Evolutionary conservation across 2,797 vertebrate species (phyloP).

Genomic region (Neopelma chrysocephalum): DNA sequence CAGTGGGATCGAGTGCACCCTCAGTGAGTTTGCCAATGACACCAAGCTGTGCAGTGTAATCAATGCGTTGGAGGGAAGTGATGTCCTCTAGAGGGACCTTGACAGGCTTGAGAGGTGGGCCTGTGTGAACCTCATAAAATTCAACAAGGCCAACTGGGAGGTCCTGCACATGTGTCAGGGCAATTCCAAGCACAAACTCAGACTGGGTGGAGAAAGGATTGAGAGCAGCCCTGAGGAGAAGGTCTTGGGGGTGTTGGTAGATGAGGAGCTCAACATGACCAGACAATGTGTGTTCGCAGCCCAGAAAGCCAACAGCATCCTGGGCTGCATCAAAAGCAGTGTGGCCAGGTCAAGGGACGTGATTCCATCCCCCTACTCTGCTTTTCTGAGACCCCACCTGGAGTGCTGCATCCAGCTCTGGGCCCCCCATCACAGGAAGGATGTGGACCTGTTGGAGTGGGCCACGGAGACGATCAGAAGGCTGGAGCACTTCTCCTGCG

Average conservation of each 20-base stretch:
- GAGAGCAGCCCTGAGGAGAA: background rate
- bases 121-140: rapidly evolving
- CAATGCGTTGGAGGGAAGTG: background rate
- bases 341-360: rapidly evolving
- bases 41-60: background rate
- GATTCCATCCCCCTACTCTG: rapidly evolving
- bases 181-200: background rate
- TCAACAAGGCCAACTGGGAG: background rate
- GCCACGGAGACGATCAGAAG: rapidly evolving
- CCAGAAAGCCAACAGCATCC: background rate
- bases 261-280: background rate
- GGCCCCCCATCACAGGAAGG: background rate
- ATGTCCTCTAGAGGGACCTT: background rate
- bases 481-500: background rate
- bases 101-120: background rate
- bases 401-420: background rate
- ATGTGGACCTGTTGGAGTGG: background rate
- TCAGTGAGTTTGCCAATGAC: background rate
- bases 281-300: rapidly evolving
- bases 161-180: background rate
- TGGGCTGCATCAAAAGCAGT: background rate
- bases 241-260: background rate
- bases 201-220: rapidly evolving
- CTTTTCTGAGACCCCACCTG: background rate
- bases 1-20: background rate